Evolutionary conservation across 92 coral and sea anemone species (phyloP), one percentile per base, ranked within the genome.

Genomic region (Phenganax marumi): DNA sequence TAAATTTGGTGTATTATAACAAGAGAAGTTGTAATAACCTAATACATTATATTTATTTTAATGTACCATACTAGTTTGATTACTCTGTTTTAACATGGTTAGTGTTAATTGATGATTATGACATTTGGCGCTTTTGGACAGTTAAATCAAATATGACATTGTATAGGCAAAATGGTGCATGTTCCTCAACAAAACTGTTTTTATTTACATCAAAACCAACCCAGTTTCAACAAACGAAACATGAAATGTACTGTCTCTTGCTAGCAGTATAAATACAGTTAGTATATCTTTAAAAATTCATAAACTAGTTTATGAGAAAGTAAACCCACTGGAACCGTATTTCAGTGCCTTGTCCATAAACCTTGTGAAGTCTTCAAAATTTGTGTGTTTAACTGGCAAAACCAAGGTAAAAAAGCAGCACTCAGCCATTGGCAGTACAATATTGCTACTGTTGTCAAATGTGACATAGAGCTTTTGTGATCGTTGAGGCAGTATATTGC

Each of bases 341-440:
- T 22, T 68, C 26, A 68, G 73, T 7, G 73, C 73, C 10, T 46
- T 70, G 23, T 70, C 76, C 76, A 70, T 70, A 70, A 46, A 46
- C 25, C 8, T 17, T 0, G 17, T 47, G 52, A 70, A 70, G 3
- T 46, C 76, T 50, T 70, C 76, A 24, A 70, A 70, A 47, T n/a
- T 46, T 8, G 54, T 70, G 18, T 70, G 73, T 9, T 46, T 50
- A 13, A 70, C 56, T 46, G 76, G 76, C 56, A 70, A 22, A 8
- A 50, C 33, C 54, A 70, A 46, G 47, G 25, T 70, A 24, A 5
- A 70, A 50, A 70, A 39, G 23, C 76, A 70, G 56, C 76, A 14
- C 75, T 70, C 76, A 10, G 76, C 76, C 76, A 70, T 70, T 3
- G 76, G 54, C 8, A 70, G 26, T 11, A 50, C 25, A 46, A 7